Evolutionary conservation across 2,888 invertebrate species (phyloP).

Genomic region (Dioctria linearis): DNA sequence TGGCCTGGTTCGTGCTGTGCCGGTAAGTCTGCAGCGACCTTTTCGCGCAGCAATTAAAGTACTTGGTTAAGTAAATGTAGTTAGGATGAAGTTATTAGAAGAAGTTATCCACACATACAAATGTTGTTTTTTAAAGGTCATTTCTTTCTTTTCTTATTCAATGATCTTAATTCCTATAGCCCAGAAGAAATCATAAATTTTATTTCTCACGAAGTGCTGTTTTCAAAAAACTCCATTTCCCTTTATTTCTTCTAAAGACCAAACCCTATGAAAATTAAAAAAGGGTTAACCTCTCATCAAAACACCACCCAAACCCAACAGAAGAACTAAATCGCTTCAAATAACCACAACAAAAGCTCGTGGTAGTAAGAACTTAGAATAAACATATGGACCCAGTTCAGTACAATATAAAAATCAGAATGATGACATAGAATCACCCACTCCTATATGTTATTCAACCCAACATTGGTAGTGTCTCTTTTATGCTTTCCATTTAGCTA

Average conservation of each 20-base stretch:
- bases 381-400: constrained; percentile 38
- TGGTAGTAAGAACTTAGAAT: constrained; percentile 14
- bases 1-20: too few species aligned
- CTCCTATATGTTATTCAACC: constrained; percentile 1
- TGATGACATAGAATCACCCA: constrained; percentile 45
- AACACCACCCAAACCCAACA: background rate
- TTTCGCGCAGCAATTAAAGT: too few species aligned
- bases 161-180: too few species aligned
- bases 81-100: too few species aligned
- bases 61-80: too few species aligned
- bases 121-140: too few species aligned
- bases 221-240: background rate
- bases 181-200: too few species aligned
- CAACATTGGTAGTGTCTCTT: constrained; percentile 16
- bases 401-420: constrained; percentile 50
- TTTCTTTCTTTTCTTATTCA: too few species aligned
- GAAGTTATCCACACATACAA: too few species aligned
- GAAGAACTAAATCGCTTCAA: constrained; percentile 15
- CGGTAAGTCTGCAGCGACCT: too few species aligned
- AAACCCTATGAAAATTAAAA: constrained; percentile 9
- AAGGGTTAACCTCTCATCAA: constrained; percentile 18
- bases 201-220: too few species aligned
- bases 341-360: constrained; percentile 17
- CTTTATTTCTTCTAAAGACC: background rate
- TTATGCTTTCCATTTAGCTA: constrained; percentile 56